Percentiles rank a stretch among this genome's conserved stretches.
phyloP scores from a whole-genome alignment of 2,113 vertebrate genomes.

The Paradisaea rubra region DNA sequence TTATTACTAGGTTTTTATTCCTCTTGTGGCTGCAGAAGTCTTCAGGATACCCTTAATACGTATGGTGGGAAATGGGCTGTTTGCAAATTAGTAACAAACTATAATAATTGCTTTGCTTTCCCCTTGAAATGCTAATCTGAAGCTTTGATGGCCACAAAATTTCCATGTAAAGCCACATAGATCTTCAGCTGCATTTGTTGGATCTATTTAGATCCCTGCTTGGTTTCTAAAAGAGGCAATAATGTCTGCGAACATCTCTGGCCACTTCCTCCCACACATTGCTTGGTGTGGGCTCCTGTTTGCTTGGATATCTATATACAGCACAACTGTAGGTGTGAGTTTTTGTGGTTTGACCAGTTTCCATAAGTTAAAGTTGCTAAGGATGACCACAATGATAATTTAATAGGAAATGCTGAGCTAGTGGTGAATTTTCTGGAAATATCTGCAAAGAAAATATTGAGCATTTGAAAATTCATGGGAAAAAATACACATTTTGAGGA shows the following conservation, averaged over 20 bases:
- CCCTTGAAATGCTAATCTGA: background rate
- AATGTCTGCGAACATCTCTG: background rate
- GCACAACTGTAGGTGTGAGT: slow-evolving; percentile 34
- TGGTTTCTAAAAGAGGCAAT: slow-evolving; percentile 27
- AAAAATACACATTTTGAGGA: background rate
- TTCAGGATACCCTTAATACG: background rate
- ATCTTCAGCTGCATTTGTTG: slow-evolving; percentile 5
- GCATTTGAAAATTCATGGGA: background rate
- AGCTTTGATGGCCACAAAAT: background rate
- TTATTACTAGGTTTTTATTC: background rate
- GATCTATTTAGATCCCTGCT: slow-evolving; percentile 10
- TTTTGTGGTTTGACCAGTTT: slow-evolving; percentile 17
- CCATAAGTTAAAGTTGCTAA: background rate
- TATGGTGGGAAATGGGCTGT: background rate
- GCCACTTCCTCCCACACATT: slow-evolving; percentile 8
- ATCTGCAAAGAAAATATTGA: background rate
- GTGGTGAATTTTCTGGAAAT: background rate
- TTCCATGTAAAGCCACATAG: background rate
- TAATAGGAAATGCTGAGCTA: background rate
- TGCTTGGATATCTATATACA: slow-evolving; percentile 29
- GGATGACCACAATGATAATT: background rate
- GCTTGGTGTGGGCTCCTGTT: slow-evolving; percentile 5
- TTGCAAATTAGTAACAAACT: slow-evolving; percentile 4
- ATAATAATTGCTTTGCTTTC: background rate
- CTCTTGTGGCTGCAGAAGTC: background rate